Conservation (phyloP, 1,140 invertebrate genomes). For the Nasonia longicornis region DNA sequence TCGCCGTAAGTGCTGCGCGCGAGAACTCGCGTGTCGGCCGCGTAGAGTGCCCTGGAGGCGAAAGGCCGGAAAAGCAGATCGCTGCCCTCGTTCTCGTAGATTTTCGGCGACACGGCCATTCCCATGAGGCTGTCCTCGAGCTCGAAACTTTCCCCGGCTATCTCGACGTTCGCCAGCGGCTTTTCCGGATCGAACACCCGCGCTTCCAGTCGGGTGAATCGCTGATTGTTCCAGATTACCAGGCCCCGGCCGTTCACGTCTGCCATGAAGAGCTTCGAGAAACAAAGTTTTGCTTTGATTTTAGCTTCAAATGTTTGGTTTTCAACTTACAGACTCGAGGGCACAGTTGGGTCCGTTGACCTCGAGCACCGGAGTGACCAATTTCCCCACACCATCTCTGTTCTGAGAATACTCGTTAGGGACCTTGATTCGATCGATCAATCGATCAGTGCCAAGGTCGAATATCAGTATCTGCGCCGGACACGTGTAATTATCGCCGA, state of each 20-base stretch:
- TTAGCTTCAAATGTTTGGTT: neutral
- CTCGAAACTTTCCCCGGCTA: constrained; percentile 59
- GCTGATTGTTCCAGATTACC: constrained; percentile 51
- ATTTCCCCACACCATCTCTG: constrained; percentile 48
- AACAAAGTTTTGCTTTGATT: neutral
- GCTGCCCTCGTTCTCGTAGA: constrained; percentile 1
- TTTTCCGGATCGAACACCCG: constrained; percentile 42
- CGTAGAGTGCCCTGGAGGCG: constrained; percentile 46
- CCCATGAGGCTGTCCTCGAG: constrained; percentile 64
- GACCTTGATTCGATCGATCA: constrained; percentile 63
- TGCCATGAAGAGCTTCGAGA: constrained; percentile 58
- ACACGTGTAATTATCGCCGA: constrained; percentile 61
- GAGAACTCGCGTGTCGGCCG: constrained; percentile 49
- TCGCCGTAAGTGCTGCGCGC: constrained; percentile 45
- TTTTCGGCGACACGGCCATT: constrained; percentile 57
- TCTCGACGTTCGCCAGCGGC: constrained; percentile 46
- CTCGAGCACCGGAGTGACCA: constrained; percentile 52
- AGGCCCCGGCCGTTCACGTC: constrained; percentile 62
- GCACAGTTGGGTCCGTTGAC: constrained; percentile 41
- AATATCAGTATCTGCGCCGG: constrained; percentile 67
- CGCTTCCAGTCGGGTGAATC: constrained; percentile 57
- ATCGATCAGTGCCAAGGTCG: constrained; percentile 63
- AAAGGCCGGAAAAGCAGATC: constrained; percentile 58
- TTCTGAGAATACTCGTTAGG: constrained; percentile 49
- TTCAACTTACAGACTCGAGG: constrained; percentile 44